Percentiles rank a stretch among this genome's conserved stretches.
Evolutionary conservation across 2,113 vertebrate genomes (phyloP).

Genomic region (Glaucidium brasilianum): DNA sequence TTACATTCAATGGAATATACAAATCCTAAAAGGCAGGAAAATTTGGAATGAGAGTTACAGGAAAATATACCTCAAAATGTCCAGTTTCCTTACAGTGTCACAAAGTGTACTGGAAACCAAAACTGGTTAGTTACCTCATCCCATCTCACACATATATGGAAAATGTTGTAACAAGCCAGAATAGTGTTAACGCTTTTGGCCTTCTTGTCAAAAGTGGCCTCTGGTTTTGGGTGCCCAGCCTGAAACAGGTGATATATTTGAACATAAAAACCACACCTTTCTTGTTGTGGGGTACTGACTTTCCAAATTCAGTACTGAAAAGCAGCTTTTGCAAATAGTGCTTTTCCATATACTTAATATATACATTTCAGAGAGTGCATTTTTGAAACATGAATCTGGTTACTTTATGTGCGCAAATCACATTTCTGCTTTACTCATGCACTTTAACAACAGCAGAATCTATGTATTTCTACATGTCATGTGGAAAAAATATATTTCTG

Average conservation of each 20-base stretch:
- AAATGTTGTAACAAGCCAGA: conserved; percentile 11
- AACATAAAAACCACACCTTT: neutral
- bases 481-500: neutral
- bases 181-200: neutral
- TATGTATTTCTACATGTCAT: neutral
- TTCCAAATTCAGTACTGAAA: neutral
- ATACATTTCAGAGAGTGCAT: neutral
- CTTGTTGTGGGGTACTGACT: neutral
- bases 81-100: conserved; percentile 14
- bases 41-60: neutral
- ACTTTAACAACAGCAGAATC: neutral
- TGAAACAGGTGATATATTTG: neutral
- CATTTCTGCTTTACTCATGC: neutral
- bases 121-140: conserved; percentile 37
- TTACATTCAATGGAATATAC: neutral
- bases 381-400: neutral
- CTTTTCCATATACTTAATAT: neutral
- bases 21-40: neutral
- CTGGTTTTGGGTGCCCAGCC: neutral
- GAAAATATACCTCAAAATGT: conserved; percentile 23
- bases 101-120: conserved; percentile 10
- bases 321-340: neutral
- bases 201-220: neutral
- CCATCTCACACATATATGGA: conserved; percentile 1
- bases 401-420: neutral